Percentiles rank a stretch among this genome's conserved stretches.
These are phyloP conservation scores for Sandelia bainsii DNA, from an alignment of 2,797 vertebrate genomes.

Conservation along the genomic window DNA sequence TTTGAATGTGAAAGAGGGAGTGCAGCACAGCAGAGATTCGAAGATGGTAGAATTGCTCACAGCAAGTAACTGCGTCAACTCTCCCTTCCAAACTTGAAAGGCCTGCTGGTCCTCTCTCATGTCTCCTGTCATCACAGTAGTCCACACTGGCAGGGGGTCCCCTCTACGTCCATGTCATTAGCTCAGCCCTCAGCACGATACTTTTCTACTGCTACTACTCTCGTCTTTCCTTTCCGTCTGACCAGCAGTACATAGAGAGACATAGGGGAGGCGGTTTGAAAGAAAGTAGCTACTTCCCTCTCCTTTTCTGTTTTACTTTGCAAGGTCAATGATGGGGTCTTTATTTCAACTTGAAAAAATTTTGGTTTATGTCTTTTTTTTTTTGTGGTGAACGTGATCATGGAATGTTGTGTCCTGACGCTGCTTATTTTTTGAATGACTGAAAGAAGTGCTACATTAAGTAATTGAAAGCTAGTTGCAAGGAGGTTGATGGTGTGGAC, in stretches of 20 bases:
- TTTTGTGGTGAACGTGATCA: no score
- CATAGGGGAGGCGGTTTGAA: background rate
- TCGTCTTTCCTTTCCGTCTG: slow-evolving; percentile 44
- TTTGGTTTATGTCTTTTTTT: no score
- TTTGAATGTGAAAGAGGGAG: slow-evolving; percentile 43
- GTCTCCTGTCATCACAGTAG: slow-evolving; percentile 73
- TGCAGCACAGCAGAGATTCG: slow-evolving; percentile 43
- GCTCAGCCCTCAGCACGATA: slow-evolving; percentile 67
- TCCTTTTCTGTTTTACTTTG: slow-evolving; percentile 30
- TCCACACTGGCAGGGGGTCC: slow-evolving; percentile 70
- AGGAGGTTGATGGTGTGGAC: no score
- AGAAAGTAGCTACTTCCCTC: slow-evolving; percentile 7
- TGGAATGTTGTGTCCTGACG: no score
- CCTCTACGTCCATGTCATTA: slow-evolving; percentile 75
- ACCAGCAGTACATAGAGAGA: slow-evolving; percentile 38
- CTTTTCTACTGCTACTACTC: slow-evolving; percentile 46
- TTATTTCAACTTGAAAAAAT: no score
- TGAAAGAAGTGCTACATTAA: no score
- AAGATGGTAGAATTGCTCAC: slow-evolving; percentile 64
- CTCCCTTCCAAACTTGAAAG: slow-evolving; percentile 68
- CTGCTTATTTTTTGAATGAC: no score
- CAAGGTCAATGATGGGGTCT: slow-evolving; percentile 38
- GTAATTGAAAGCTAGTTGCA: no score
- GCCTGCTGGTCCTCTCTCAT: slow-evolving; percentile 74
- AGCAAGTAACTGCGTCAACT: slow-evolving; percentile 64